Conservation (phyloP, 64 coral and sea anemone species). For the Porites lutea region DNA sequence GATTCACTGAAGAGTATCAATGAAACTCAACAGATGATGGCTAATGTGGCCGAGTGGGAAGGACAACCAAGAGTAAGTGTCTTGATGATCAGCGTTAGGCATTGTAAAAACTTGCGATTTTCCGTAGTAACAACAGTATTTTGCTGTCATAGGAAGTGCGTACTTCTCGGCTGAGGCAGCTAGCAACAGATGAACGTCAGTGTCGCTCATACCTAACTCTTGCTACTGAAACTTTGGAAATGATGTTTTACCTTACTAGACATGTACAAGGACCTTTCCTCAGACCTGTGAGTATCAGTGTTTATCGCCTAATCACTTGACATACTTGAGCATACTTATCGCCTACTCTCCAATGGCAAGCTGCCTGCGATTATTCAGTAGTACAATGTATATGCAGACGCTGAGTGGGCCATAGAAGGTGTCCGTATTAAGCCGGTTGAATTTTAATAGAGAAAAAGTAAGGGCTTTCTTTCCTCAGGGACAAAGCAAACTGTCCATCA, state of each 20-base stretch:
- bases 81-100: background rate
- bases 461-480: no score
- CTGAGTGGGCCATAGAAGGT: no score
- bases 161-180: constrained; percentile 86
- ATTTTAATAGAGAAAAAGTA: no score
- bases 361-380: no score
- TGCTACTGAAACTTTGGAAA: constrained; percentile 92
- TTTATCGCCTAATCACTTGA: no score
- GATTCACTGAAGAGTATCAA: constrained; percentile 97
- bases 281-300: constrained; percentile 77
- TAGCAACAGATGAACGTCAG: constrained; percentile 90
- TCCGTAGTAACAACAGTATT: background rate
- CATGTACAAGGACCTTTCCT: constrained; percentile 88
- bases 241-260: constrained; percentile 95
- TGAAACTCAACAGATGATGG: constrained; percentile 97
- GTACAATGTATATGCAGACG: no score
- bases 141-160: constrained; percentile 74
- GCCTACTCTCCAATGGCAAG: no score
- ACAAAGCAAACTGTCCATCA: no score
- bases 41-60: constrained; percentile 85
- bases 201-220: constrained; percentile 96
- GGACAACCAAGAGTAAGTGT: constrained; percentile 76
- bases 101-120: background rate
- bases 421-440: no score
- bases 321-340: no score